Conservation (phyloP, 2,797 vertebrate genomes). For the Myripristis murdjan region DNA sequence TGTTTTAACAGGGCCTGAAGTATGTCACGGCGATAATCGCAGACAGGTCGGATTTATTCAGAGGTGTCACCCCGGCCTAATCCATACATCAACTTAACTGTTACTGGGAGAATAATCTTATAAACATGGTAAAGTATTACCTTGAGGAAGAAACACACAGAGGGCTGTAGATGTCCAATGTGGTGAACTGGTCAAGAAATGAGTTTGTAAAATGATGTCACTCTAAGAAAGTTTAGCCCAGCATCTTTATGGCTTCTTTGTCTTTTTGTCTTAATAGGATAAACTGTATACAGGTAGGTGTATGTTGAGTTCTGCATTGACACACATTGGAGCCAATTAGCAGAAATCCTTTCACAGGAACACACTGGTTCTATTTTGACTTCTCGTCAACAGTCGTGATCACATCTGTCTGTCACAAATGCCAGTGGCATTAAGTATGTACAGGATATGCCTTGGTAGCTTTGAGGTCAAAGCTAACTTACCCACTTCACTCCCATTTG, state of each 20-base stretch:
- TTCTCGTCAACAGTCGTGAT: too few relatives aligned
- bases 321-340: background rate
- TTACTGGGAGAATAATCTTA: slow-evolving; percentile 87
- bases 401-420: too few relatives aligned
- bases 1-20: slow-evolving; percentile 94
- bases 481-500: too few relatives aligned
- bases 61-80: slow-evolving; percentile 76
- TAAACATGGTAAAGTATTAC: slow-evolving; percentile 85
- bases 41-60: slow-evolving; percentile 88
- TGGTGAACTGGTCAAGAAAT: slow-evolving; percentile 56
- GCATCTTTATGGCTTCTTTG: background rate
- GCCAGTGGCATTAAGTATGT: too few relatives aligned
- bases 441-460: too few relatives aligned
- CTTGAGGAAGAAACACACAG: slow-evolving; percentile 62
- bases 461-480: too few relatives aligned
- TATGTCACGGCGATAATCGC: slow-evolving; percentile 93
- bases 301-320: background rate
- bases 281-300: background rate
- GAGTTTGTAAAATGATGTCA: slow-evolving; percentile 60
- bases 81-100: slow-evolving; percentile 88
- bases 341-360: too few relatives aligned
- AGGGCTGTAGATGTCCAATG: slow-evolving; percentile 50
- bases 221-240: background rate
- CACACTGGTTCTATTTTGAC: too few relatives aligned
- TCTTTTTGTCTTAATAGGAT: background rate